Percentiles rank a stretch among this genome's conserved stretches.
Conservation (phyloP, 2,113 vertebrate species). For the Atractosteus spatula region DNA sequence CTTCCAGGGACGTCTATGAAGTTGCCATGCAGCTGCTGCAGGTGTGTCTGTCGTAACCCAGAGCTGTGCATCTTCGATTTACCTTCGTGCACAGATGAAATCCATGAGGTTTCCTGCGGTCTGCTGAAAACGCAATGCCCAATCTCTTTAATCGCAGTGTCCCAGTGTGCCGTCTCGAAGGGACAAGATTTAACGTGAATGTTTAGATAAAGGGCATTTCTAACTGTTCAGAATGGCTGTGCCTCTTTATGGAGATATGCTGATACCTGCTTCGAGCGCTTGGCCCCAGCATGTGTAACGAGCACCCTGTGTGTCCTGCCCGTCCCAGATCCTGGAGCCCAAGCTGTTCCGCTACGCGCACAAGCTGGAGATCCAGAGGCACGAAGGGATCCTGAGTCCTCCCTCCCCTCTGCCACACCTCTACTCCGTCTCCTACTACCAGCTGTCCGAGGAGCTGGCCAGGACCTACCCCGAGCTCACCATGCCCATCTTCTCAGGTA, state of each 20-base stretch:
- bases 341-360: constrained; percentile 98
- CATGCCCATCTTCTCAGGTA: constrained; percentile 95
- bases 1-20: constrained; percentile 93
- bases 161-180: no score
- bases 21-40: constrained; percentile 97
- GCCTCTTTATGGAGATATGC: no score
- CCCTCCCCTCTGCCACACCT: constrained; percentile 89
- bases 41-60: constrained; percentile 57
- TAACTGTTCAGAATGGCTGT: no score
- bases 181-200: no score
- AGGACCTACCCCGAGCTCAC: constrained; percentile 95
- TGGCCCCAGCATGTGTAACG: no score
- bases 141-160: no score
- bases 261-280: no score
- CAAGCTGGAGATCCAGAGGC: constrained; percentile 91
- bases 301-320: neutral
- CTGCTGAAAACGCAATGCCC: no score
- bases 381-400: constrained; percentile 84
- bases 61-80: no score
- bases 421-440: constrained; percentile 94
- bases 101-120: no score
- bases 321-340: constrained; percentile 86
- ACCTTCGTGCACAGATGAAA: no score
- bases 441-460: constrained; percentile 93
- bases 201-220: no score